Base-by-base conservation (phyloP, 2,888 invertebrate species). In the Ctenicera cuprea region DNA sequence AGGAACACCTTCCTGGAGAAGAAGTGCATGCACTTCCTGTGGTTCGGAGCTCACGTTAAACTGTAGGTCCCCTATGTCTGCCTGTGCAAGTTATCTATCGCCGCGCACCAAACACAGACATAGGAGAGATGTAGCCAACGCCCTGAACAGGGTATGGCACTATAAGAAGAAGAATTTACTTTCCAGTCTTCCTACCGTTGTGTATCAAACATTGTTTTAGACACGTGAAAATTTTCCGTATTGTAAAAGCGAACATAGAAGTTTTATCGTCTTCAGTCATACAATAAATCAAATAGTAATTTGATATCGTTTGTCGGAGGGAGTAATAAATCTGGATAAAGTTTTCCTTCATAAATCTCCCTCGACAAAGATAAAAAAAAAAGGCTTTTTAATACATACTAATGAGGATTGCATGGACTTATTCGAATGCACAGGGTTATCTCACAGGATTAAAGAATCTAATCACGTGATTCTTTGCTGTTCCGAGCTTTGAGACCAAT, bases 331-430 rank as follows among this genome's bases (percentile, higher is more conserved):
- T 68, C 50, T 45, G 37, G 33, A 26, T 62, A 70, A 68, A 26
- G 62, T 62, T 70, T 62, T 61, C 38, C 30, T 30, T 43, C 37
- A 66, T 72, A 72, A 72, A 59, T 72, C 48, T 64, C 41, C 54
- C 41, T n/a, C 12, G 38, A 18, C 41, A 18, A 22, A 61, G 65
- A 71, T 65, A 72, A 71, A 64, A 57, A n/a, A n/a, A 26, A 62
- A 62, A 54, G 22, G 16, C 62, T 62, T 52, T 71, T 72, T 72
- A 72, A 74, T 74, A 74, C 74, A 74, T 74, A 74, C 65, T 70
- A 74, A 74, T 70, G 70, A 74, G 74, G 50, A 66, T 50, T 66
- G 41, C 37, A 68, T 38, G 26, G 30, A 45, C 37, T 63, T 14
- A 52, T 54, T 38, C 41, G 67, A 57, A 38, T 48, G 30, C 57